Evolutionary conservation across 2,888 invertebrate species (phyloP), one percentile per base, ranked within the genome.

Genomic region (Caenorhabditis sulstoni): DNA sequence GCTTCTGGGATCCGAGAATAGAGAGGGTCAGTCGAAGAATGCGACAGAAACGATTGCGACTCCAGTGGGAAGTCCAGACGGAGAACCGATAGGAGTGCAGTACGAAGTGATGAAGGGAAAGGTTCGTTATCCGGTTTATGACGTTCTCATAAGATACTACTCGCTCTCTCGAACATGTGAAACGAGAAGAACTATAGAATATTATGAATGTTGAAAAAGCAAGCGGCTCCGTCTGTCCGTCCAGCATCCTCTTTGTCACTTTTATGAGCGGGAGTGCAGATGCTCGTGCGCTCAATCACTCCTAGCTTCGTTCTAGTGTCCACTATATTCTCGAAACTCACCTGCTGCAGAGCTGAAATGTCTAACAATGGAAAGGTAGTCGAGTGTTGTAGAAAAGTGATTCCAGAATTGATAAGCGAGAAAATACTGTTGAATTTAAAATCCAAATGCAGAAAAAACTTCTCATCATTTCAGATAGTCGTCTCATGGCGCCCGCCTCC

Each of bases 21-120:
- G 94, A 85, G 95, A 97, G 65, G 98, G 97, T 66, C 94, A 94
- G 87, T 97, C 98, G 8, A 96, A 97, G 91, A 96, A 98, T 91
- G 94, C 95, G 0, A 94, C 97, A 1, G 95, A 95, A 90, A 94
- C 94, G 88, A 94, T 96, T 92, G 93, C 94, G 66, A 98, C 97
- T 0, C 97, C 97, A 0, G 97, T 97, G 92, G 97, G 97, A 57
- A 77, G 78, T 61, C 90, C 90, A 16, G 87, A 87, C 64, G 88
- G 82, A 4, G 87, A 87, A 52, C 90, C 90, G 11, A 79, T 86
- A 16, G 85, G 86, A 67, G 87, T 90, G 39, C 86, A 88, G 37
- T 90, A 90, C 74, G 85, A 87, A 45, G 83, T 90, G 64, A 79
- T 80, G 71, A 81, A 83, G 22, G 85, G 83, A 53, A 86, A 88